Percentiles rank a stretch among this genome's conserved stretches.
Conservation (phyloP, 1,140 invertebrate genomes). For the Lithobius niger region DNA sequence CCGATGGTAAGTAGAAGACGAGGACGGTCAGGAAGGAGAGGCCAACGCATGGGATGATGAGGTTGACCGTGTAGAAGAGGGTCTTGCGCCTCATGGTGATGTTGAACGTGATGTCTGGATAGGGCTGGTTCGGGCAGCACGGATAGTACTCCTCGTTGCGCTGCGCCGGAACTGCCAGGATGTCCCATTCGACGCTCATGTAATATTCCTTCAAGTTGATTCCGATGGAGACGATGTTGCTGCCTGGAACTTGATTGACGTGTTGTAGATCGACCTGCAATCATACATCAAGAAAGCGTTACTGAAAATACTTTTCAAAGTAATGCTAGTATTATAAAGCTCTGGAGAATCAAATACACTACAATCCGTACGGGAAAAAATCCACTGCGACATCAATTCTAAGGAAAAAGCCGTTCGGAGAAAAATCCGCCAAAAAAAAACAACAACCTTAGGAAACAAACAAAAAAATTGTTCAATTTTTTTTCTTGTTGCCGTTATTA, state of each 20-base stretch:
- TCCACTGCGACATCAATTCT: no score
- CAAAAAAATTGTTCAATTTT: no score
- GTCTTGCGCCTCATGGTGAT: constrained; percentile 86
- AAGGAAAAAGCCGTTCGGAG: no score
- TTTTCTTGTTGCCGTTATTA: no score
- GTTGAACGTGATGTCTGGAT: constrained; percentile 86
- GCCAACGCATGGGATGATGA: constrained; percentile 80
- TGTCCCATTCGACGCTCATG: constrained; percentile 90
- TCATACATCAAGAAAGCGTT: no score
- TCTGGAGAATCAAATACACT: no score
- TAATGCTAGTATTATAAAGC: no score
- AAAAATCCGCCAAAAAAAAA: no score
- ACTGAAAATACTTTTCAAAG: no score
- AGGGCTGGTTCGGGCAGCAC: constrained; percentile 37
- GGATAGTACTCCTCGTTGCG: constrained; percentile 61
- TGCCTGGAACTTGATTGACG: constrained; percentile 57
- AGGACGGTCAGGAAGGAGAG: constrained; percentile 86
- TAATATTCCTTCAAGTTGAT: constrained; percentile 86
- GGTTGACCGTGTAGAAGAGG: constrained; percentile 79
- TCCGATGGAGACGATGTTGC: constrained; percentile 61
- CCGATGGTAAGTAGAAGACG: constrained; percentile 90
- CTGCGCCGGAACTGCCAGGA: constrained; percentile 69
- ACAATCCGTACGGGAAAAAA: no score
- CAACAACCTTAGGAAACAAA: no score
- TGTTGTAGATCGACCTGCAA: constrained; percentile 70